Evolutionary conservation across 1,140 invertebrate genomes (phyloP).

Genomic region (Formica selysi): DNA sequence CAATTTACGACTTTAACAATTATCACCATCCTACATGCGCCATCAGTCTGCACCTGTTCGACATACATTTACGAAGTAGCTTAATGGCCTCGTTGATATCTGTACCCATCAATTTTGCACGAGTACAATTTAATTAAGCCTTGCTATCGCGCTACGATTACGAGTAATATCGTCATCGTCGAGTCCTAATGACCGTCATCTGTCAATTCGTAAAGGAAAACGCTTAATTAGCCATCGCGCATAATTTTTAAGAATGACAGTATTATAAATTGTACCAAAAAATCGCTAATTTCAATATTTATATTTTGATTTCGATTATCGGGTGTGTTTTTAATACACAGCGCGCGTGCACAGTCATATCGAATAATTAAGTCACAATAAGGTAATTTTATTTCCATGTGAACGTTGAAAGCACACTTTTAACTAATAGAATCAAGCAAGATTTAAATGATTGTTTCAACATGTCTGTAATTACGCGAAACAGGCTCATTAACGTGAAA

Average conservation of each 20-base stretch:
- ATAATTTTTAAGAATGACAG: background rate
- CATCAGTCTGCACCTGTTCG: constrained; percentile 69
- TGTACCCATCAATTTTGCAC: constrained; percentile 67
- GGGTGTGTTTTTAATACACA: no score
- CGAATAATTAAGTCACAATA: constrained; percentile 1
- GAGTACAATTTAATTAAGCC: constrained; percentile 75
- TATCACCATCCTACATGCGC: constrained; percentile 63
- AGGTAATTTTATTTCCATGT: background rate
- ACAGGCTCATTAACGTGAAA: constrained; percentile 63
- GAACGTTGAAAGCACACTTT: constrained; percentile 11
- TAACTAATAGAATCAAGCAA: background rate
- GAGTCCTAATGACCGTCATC: constrained; percentile 48
- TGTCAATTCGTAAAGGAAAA: constrained; percentile 31
- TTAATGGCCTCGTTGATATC: constrained; percentile 72
- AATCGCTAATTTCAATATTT: constrained; percentile 25
- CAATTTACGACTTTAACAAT: constrained; percentile 73
- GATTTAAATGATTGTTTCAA: constrained; percentile 42
- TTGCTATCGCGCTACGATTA: constrained; percentile 15
- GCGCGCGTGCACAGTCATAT: no score
- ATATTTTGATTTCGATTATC: constrained; percentile 12
- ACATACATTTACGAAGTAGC: constrained; percentile 67
- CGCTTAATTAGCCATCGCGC: constrained; percentile 42
- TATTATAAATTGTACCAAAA: background rate
- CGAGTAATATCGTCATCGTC: constrained; percentile 49
- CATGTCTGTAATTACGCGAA: constrained; percentile 64